These are phyloP conservation scores for Kuschelorhynchus macadamiae DNA, from an alignment of 2,888 invertebrate species.

Conservation along the genomic window DNA sequence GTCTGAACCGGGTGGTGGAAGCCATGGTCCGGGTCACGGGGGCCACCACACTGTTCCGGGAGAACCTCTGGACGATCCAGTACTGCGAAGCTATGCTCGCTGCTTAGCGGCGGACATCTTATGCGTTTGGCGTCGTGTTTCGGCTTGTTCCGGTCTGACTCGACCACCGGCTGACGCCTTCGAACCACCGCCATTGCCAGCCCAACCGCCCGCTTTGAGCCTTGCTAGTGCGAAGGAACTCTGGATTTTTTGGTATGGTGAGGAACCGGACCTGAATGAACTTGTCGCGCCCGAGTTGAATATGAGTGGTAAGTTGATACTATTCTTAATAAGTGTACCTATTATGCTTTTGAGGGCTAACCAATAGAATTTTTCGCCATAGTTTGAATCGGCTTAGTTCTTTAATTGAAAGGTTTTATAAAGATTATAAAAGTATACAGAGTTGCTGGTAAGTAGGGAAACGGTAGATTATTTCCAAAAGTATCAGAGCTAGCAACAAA, in stretches of 20 bases:
- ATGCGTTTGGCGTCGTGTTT: slow-evolving; percentile 97
- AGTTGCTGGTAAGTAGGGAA: no score
- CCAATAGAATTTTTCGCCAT: no score
- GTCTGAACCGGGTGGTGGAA: slow-evolving; percentile 76
- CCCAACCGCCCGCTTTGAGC: slow-evolving; percentile 80
- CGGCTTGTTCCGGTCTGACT: slow-evolving; percentile 60
- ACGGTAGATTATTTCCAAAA: no score
- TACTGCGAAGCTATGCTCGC: slow-evolving; percentile 90
- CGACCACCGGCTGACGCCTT: slow-evolving; percentile 42
- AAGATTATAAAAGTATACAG: no score
- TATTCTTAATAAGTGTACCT: background rate
- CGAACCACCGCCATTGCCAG: slow-evolving; percentile 70
- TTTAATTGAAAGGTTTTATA: no score
- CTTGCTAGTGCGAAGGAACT: slow-evolving; percentile 94
- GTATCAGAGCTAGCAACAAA: no score
- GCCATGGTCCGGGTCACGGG: slow-evolving; percentile 67
- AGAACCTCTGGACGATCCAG: slow-evolving; percentile 90
- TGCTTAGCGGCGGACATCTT: slow-evolving; percentile 95
- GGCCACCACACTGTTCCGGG: slow-evolving; percentile 65
- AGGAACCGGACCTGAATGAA: slow-evolving; percentile 91
- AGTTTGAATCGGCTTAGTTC: no score
- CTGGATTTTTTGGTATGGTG: slow-evolving; percentile 99
- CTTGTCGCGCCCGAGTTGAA: slow-evolving; percentile 88
- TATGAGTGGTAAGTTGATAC: slow-evolving; percentile 80
- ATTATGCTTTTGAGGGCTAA: no score